These are phyloP conservation scores for Acanthosepion lycidas DNA, from an alignment of 2,888 invertebrate genomes.

Conservation along the genomic window DNA sequence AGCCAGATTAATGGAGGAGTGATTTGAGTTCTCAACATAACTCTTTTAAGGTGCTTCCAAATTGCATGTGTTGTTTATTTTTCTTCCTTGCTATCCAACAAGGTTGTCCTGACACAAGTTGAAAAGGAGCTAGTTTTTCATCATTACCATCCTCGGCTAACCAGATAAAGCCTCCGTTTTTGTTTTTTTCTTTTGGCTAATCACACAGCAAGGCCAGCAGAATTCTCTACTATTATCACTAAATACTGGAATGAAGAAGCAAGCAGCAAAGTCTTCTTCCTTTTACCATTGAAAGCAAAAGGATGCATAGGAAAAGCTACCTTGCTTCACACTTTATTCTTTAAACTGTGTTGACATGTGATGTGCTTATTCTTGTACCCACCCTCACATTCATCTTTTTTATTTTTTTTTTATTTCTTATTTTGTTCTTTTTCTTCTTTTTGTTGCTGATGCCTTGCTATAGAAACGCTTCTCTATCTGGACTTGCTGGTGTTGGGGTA, in stretches of 20 bases:
- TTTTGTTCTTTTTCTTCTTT: background rate
- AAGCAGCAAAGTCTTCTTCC: too few relatives aligned
- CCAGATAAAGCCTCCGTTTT: background rate
- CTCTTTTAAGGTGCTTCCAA: too few relatives aligned
- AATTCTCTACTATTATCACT: too few relatives aligned
- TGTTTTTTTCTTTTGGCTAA: background rate
- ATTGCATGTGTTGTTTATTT: background rate
- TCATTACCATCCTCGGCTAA: background rate
- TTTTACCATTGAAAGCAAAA: background rate
- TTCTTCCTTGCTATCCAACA: background rate
- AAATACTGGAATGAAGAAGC: too few relatives aligned
- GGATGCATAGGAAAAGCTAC: background rate
- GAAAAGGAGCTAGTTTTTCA: background rate
- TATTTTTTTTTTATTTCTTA: background rate
- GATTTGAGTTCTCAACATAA: too few relatives aligned
- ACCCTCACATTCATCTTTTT: background rate
- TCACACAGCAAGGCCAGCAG: background rate
- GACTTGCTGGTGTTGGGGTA: too few relatives aligned
- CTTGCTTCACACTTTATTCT: background rate
- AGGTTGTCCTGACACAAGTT: background rate
- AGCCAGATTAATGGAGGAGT: too few relatives aligned
- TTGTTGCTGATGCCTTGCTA: background rate
- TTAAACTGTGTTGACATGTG: background rate
- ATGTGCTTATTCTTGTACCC: background rate
- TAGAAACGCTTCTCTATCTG: too few relatives aligned